These are phyloP conservation scores for Melanogrammus aeglefinus DNA, from an alignment of 2,797 vertebrate species.

Conservation along the genomic window DNA sequence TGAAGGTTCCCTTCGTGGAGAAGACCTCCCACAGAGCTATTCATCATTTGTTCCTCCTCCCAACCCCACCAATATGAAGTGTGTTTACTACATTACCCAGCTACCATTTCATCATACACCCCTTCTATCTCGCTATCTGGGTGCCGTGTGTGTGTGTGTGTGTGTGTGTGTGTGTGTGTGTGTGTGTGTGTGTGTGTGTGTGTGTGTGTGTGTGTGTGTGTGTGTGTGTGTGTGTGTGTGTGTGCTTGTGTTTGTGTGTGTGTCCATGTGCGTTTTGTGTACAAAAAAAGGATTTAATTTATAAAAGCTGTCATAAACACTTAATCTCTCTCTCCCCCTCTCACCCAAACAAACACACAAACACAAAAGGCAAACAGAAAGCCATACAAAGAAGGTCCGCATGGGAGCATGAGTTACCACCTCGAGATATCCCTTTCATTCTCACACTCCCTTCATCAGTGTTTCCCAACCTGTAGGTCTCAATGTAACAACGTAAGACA, in stretches of 20 bases:
- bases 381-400: not conserved
- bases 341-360: not conserved
- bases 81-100: slow-evolving; percentile 67
- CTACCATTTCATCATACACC: slow-evolving; percentile 69
- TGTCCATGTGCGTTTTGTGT: slow-evolving; percentile 36
- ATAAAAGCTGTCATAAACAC: slow-evolving; percentile 50
- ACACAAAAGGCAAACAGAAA: not conserved
- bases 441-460: not conserved
- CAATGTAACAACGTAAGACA: not conserved
- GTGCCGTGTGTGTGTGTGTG: slow-evolving; percentile 36
- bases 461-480: not conserved
- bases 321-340: slow-evolving; percentile 13
- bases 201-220: slow-evolving; percentile 37
- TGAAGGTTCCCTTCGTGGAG: slow-evolving; percentile 57
- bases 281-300: slow-evolving; percentile 45
- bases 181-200: slow-evolving; percentile 38
- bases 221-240: slow-evolving; percentile 38
- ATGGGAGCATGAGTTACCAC: not conserved
- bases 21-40: slow-evolving; percentile 70
- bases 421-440: not conserved
- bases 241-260: not conserved
- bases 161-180: slow-evolving; percentile 41
- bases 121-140: slow-evolving; percentile 53
- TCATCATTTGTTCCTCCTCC: slow-evolving; percentile 72
- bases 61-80: slow-evolving; percentile 55